Evolutionary conservation across 2,797 vertebrate genomes (phyloP).

Genomic region (Xenentodon cancila): DNA sequence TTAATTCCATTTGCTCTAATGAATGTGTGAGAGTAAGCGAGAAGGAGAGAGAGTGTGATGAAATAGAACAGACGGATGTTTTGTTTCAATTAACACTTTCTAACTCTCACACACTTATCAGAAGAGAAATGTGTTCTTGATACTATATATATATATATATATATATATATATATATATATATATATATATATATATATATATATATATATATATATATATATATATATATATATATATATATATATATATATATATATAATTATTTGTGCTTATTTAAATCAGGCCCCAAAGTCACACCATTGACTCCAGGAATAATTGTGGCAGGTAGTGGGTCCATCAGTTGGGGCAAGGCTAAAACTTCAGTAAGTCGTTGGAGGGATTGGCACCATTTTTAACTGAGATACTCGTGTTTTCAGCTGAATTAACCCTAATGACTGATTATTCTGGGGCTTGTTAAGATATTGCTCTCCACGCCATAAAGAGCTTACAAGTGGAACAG

Average conservation of each 20-base stretch:
- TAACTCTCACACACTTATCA: slow-evolving; percentile 15
- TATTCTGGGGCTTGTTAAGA: neutral
- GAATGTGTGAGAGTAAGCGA: slow-evolving; percentile 46
- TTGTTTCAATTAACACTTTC: slow-evolving; percentile 49
- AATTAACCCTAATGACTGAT: neutral
- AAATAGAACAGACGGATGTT: slow-evolving; percentile 46
- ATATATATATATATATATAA: neutral
- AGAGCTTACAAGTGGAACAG: neutral
- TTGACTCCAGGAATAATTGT: neutral
- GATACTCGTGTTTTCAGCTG: neutral
- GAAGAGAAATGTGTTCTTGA: neutral
- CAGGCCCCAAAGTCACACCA: neutral
- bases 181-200: slow-evolving; percentile 1
- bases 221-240: too few species aligned
- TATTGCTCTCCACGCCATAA: neutral
- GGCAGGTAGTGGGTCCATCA: neutral
- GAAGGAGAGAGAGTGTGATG: slow-evolving; percentile 22
- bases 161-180: too few species aligned
- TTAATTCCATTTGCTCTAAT: slow-evolving; percentile 79
- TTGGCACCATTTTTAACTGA: neutral
- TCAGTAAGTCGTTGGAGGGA: neutral
- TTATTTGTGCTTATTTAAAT: neutral
- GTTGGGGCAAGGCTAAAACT: slow-evolving; percentile 5
- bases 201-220: neutral
- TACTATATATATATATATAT: neutral